Conservation (phyloP, 2,888 invertebrate species). For the Heliconius cydno region DNA sequence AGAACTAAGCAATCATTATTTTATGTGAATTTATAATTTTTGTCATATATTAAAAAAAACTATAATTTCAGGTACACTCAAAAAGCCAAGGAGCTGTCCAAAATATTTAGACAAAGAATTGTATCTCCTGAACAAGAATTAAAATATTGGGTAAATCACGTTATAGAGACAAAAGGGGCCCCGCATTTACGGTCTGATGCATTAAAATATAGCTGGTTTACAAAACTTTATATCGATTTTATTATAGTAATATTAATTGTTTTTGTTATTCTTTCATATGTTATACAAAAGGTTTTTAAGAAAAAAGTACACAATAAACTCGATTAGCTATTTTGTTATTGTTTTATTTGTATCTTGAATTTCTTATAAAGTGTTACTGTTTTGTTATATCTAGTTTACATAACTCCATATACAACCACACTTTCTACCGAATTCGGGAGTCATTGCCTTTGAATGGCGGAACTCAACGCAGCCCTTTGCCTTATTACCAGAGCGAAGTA, state of each 20-base stretch:
- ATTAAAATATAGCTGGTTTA: slow-evolving; percentile 58
- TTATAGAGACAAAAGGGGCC: slow-evolving; percentile 60
- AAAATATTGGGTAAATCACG: slow-evolving; percentile 65
- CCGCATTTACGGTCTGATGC: slow-evolving; percentile 61
- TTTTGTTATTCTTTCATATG: neutral
- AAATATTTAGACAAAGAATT: slow-evolving; percentile 60
- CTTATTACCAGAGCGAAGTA: too few species aligned
- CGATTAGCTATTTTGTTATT: neutral
- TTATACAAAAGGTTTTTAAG: neutral
- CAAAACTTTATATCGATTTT: slow-evolving; percentile 63
- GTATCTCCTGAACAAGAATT: slow-evolving; percentile 56
- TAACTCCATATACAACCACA: too few species aligned
- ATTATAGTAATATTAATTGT: slow-evolving; percentile 38
- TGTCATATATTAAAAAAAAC: neutral
- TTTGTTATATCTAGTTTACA: too few species aligned
- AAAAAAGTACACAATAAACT: neutral
- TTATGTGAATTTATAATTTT: too few species aligned
- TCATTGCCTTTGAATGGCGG: too few species aligned
- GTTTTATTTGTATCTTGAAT: neutral
- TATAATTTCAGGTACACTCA: slow-evolving; percentile 56
- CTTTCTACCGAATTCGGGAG: too few species aligned
- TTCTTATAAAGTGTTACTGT: too few species aligned
- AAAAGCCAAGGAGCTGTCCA: slow-evolving; percentile 57
- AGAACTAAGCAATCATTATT: too few species aligned
- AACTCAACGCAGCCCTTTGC: too few species aligned